Evolutionary conservation across 2,113 vertebrate genomes (phyloP), one percentile per base, ranked within the genome.

Genomic region (Piprites chloris): DNA sequence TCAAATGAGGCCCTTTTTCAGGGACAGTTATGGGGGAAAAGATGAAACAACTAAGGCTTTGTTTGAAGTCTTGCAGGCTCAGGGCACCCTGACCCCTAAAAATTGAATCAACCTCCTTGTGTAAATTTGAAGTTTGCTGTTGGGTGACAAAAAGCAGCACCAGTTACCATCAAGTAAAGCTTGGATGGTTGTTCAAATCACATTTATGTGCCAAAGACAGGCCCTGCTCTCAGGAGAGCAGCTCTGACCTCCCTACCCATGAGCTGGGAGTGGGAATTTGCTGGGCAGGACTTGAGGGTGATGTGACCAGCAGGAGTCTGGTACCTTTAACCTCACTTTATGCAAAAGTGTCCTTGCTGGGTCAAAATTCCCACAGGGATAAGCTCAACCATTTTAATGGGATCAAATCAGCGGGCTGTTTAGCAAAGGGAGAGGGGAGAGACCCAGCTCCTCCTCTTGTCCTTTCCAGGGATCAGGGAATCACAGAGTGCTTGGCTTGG

Each of bases 111-210:
- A 5, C 30, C 46, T 53, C n/a, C 27, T 24, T 9, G 8, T 56
- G 67, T 66, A 8, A 79, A 72, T 41, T 5, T 41, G 44, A 61
- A 66, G 24, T 9, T 87, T 68, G 14, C 47, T 85, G 75, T 24
- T 63, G 66, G 39, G 35, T 73, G 67, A 32, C 44, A 22, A 35
- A 75, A 75, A 52, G 20, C 44, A 50, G 35, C 13, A 15, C 8
- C 14, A 16, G 0, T 33, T 33, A 2, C 9, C 22, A n/a, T 11
- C 26, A 52, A 21, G 30, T 6, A 6, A 10, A 33, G 32, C 12
- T 63, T 44, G 62, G 17, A 16, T 47, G 22, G 9, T 9, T 47
- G 32, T 41, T 66, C 7, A 28, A 5, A 18, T 44, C 2, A 0
- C 2, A 26, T 21, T 16, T 3, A 1, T 15, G 33, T 59, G 26